Evolutionary conservation across 1,140 invertebrate species (phyloP).

Genomic region (Papilio aristodemus): DNA sequence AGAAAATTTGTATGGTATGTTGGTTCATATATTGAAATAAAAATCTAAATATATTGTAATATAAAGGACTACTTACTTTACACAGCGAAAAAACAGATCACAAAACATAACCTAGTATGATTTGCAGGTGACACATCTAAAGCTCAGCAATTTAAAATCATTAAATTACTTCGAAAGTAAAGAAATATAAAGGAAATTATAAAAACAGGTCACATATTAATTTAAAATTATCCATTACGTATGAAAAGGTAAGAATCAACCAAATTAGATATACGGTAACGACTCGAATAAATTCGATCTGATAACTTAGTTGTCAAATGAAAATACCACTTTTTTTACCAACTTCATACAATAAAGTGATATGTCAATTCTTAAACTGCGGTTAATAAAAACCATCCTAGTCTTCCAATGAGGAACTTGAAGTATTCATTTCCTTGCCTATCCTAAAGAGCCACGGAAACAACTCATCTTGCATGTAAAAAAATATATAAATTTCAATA

Average conservation of each 20-base stretch:
- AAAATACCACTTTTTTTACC: background rate
- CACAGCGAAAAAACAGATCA: slow-evolving; percentile 51
- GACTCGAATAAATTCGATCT: slow-evolving; percentile 9
- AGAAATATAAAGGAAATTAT: slow-evolving; percentile 1
- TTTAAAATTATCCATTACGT: slow-evolving; percentile 9
- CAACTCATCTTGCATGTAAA: too few species aligned
- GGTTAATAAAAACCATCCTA: too few species aligned
- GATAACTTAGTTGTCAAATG: slow-evolving; percentile 10
- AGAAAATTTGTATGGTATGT: background rate
- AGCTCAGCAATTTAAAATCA: slow-evolving; percentile 15
- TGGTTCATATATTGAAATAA: background rate
- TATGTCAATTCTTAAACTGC: too few species aligned
- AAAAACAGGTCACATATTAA: background rate
- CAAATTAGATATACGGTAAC: slow-evolving; percentile 3
- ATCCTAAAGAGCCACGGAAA: too few species aligned
- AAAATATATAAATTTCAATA: too few species aligned
- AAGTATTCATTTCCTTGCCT: too few species aligned
- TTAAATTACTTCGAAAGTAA: background rate
- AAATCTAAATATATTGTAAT: slow-evolving; percentile 24
- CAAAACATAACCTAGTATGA: slow-evolving; percentile 67
- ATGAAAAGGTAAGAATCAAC: slow-evolving; percentile 1
- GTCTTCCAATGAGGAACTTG: too few species aligned
- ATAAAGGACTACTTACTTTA: slow-evolving; percentile 54
- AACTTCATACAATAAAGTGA: too few species aligned
- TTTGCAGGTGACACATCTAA: slow-evolving; percentile 44